Evolutionary conservation across 2,888 invertebrate genomes (phyloP).

Genomic region (Caenorhabditis virilis): DNA sequence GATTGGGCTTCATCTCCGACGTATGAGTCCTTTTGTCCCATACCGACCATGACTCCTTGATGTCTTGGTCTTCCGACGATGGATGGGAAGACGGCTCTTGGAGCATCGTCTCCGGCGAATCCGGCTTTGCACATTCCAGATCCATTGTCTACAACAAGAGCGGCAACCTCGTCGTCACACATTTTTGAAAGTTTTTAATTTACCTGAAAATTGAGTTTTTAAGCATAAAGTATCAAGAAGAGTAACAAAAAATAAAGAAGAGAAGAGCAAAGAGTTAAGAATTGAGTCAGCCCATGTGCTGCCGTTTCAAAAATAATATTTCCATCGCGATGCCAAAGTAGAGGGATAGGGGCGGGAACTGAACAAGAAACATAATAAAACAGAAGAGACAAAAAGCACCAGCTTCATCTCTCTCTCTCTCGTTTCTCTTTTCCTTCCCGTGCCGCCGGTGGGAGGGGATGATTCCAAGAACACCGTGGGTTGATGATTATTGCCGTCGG

Average conservation of each 20-base stretch:
- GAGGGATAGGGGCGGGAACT: too few relatives aligned
- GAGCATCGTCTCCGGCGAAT: slow-evolving; percentile 80
- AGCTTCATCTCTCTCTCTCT: too few relatives aligned
- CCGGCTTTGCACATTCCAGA: slow-evolving; percentile 77
- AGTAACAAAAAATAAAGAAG: neutral
- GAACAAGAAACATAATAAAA: too few relatives aligned
- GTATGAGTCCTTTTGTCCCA: slow-evolving; percentile 62
- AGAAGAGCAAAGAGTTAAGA: neutral
- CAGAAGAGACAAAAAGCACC: too few relatives aligned
- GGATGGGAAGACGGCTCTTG: slow-evolving; percentile 84
- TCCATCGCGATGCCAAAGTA: too few relatives aligned
- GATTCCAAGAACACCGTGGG: too few relatives aligned
- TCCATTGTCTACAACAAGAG: slow-evolving; percentile 61
- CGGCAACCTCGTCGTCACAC: slow-evolving; percentile 85
- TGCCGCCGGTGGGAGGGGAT: too few relatives aligned
- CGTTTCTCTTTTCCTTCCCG: too few relatives aligned
- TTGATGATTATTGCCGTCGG: too few relatives aligned
- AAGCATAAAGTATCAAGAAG: neutral
- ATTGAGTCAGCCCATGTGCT: too few relatives aligned
- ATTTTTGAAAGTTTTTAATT: slow-evolving; percentile 31
- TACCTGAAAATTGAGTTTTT: slow-evolving; percentile 14
- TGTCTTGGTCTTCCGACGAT: slow-evolving; percentile 80
- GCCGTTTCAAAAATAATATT: too few relatives aligned
- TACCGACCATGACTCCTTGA: slow-evolving; percentile 71
- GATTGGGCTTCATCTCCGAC: slow-evolving; percentile 66